Percentiles rank a stretch among this genome's conserved stretches.
These are phyloP conservation scores for Tigriopus californicus DNA, from an alignment of 2,888 invertebrate species.

Conservation along the genomic window DNA sequence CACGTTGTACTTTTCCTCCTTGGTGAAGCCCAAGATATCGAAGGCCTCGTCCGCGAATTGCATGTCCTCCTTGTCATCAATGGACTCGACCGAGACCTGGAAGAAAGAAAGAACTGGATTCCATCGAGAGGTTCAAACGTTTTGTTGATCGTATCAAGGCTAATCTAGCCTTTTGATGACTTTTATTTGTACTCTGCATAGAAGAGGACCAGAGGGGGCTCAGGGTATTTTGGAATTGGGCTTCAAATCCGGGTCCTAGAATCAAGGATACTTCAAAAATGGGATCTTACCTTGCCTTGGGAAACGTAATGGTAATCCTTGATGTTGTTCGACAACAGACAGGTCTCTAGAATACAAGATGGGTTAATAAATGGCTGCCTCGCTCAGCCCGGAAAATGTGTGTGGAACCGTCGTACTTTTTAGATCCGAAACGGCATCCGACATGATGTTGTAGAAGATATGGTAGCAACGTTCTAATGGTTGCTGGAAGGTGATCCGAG, in stretches of 20 bases:
- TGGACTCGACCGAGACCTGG: slow-evolving; percentile 16
- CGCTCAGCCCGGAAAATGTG: background rate
- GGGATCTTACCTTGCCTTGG: slow-evolving; percentile 31
- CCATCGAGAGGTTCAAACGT: background rate
- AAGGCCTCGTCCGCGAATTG: slow-evolving; percentile 23
- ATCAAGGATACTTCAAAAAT: too few relatives aligned
- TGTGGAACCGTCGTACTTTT: slow-evolving; percentile 39
- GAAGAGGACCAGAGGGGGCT: too few relatives aligned
- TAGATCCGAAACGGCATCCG: slow-evolving; percentile 61
- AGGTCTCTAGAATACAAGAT: slow-evolving; percentile 24
- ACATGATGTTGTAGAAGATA: slow-evolving; percentile 99
- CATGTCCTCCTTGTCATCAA: slow-evolving; percentile 17
- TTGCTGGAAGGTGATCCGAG: slow-evolving; percentile 99
- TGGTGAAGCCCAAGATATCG: slow-evolving; percentile 16
- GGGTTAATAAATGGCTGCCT: background rate
- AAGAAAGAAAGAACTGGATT: too few relatives aligned
- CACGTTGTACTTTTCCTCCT: slow-evolving; percentile 32
- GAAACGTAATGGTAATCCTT: slow-evolving; percentile 35
- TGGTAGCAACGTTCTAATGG: slow-evolving; percentile 96
- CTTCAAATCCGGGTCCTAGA: too few relatives aligned
- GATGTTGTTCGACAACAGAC: slow-evolving; percentile 29
- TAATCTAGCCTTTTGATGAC: background rate
- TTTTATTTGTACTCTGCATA: too few relatives aligned
- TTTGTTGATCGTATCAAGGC: background rate
- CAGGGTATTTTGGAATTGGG: too few relatives aligned